Evolutionary conservation across 2,113 vertebrate species (phyloP).

Genomic region (Sciurus niger): DNA sequence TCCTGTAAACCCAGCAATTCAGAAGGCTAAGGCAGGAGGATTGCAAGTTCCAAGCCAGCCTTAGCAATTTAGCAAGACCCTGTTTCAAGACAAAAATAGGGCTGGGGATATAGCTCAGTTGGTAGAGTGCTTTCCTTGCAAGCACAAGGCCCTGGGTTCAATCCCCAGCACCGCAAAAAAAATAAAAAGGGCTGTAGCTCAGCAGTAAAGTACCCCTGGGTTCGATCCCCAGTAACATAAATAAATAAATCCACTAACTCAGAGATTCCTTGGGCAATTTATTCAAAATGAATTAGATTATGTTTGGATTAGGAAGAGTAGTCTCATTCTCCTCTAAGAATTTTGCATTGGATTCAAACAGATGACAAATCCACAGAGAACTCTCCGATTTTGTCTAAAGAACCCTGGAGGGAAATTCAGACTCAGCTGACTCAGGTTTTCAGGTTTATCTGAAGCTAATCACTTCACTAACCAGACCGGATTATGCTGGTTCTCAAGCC

Average conservation of each 20-base stretch:
- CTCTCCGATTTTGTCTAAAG: not conserved
- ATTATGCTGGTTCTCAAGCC: not conserved
- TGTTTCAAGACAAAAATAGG: too few species aligned
- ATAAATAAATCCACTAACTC: not conserved
- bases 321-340: slow-evolving; percentile 47
- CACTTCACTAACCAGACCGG: not conserved
- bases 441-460: not conserved
- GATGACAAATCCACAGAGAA: not conserved
- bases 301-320: not conserved
- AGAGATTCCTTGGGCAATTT: not conserved
- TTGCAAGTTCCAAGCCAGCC: too few species aligned
- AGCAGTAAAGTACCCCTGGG: too few species aligned
- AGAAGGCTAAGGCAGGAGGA: too few species aligned
- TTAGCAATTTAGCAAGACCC: too few species aligned
- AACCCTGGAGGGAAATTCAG: not conserved
- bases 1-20: too few species aligned
- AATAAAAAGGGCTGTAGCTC: too few species aligned
- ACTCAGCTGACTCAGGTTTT: not conserved
- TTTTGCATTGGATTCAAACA: not conserved
- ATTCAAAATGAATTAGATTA: not conserved
- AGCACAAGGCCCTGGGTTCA: too few species aligned
- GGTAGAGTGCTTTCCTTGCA: too few species aligned
- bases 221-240: too few species aligned
- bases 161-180: too few species aligned
- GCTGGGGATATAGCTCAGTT: too few species aligned